Evolutionary conservation across 2,797 vertebrate species (phyloP), one percentile per base, ranked within the genome.

Genomic region (Phataginus tricuspis): DNA sequence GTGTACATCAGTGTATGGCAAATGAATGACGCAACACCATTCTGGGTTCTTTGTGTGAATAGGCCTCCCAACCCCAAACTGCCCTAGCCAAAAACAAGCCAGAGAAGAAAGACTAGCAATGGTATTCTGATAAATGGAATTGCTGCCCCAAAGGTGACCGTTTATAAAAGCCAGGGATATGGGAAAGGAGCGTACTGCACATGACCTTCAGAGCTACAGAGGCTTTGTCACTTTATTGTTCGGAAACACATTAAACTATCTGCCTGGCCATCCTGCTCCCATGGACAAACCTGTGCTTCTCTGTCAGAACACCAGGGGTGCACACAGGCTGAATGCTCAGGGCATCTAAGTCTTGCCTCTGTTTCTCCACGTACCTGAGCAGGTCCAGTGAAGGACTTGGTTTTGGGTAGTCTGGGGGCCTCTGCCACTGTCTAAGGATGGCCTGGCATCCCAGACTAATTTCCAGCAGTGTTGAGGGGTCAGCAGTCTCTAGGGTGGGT

Each of bases 241-340:
- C 37, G 39, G 71, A 87, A 79, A 97, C 93, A 89, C 69, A 94
- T 94, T 61, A 88, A 96, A 96, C 88, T 93, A 93, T 71, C 53
- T 91, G 89, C 89, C 59, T 49, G 86, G 61, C 57, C 74, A 96
- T 95, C 90, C 91, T 90, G 87, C 86, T 97, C 95, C 96, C 92
- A 87, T 27, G 2, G 95, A 97, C 92, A 97, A 98, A 80, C 86
- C 92, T 77, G 96, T 98, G 90, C 92, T 97, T 90, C 95, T 97
- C 97, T 84, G 82, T 72, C 94, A 95, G 90, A 96, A 95, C 45
- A 45, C 45, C 9, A 45, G 45, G 45, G 45, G 45, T 45, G 45
- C 45, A 45, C 45, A 45, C 45, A 45, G 45, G 45, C 74, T 14
- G 21, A 55, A 21, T 2, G 37, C 61, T 39, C 29, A 3, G n/a